These are phyloP conservation scores for Dermatemys mawii DNA, from an alignment of 2,113 vertebrate species.

Conservation along the genomic window DNA sequence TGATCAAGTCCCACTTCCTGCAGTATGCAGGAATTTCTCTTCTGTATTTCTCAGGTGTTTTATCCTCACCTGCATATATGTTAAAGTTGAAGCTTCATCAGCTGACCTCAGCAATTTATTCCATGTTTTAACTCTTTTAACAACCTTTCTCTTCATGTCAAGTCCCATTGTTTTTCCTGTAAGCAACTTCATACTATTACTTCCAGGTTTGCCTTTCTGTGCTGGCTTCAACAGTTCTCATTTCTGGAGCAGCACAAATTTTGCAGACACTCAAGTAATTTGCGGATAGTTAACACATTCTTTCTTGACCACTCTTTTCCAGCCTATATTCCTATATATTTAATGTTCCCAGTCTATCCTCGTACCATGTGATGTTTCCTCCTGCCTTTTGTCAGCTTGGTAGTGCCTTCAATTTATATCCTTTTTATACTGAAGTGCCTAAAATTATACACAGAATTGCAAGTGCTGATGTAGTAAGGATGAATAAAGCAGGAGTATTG, in stretches of 20 bases:
- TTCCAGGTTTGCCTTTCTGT: neutral
- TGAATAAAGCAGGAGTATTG: neutral
- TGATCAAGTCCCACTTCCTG: neutral
- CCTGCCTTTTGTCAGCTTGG: neutral
- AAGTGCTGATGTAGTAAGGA: neutral
- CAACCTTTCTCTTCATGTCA: neutral
- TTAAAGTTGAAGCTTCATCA: neutral
- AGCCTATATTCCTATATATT: neutral
- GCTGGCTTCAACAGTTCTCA: neutral
- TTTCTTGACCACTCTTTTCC: neutral
- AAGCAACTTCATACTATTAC: neutral
- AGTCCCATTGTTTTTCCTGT: neutral
- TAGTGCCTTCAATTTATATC: neutral
- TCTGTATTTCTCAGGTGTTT: neutral
- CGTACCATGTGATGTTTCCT: neutral
- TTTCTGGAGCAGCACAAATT: neutral
- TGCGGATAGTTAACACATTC: neutral
- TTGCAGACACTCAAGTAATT: neutral
- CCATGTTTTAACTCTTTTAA: neutral
- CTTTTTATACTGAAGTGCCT: neutral
- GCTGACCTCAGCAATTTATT: neutral
- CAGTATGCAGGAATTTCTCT: neutral
- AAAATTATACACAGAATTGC: neutral
- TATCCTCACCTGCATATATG: neutral
- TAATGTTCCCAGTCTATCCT: neutral